phyloP scores from a whole-genome alignment of 2,113 vertebrate species.

The Pogonocichla stellata region DNA sequence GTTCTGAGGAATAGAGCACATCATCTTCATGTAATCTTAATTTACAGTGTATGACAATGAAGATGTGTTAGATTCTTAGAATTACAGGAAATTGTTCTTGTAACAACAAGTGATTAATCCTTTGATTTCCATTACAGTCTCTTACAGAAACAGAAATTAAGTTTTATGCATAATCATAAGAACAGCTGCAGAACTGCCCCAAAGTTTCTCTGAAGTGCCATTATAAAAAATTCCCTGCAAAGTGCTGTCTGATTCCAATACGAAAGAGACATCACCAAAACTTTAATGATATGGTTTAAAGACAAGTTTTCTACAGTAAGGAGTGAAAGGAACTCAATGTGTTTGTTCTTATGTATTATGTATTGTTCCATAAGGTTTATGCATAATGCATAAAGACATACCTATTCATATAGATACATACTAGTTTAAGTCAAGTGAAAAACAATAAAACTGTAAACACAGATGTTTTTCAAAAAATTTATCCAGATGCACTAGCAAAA shows the following conservation, averaged over 20 bases:
- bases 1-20: not conserved
- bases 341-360: not conserved
- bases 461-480: not conserved
- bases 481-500: not conserved
- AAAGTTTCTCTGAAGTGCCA: not conserved
- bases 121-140: not conserved
- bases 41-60: not conserved
- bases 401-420: not conserved
- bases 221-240: not conserved
- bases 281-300: not conserved
- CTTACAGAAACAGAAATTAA: not conserved
- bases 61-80: not conserved
- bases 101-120: not conserved
- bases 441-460: not conserved
- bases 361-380: not conserved
- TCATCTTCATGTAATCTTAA: not conserved
- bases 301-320: not conserved
- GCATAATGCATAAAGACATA: not conserved
- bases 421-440: not conserved
- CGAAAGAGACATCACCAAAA: not conserved
- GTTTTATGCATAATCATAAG: not conserved
- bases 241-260: not conserved
- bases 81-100: not conserved
- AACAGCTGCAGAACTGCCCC: not conserved
- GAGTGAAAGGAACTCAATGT: not conserved